phyloP scores from a whole-genome alignment of 2,888 invertebrate species.

The Trichopoda pennipes region DNA sequence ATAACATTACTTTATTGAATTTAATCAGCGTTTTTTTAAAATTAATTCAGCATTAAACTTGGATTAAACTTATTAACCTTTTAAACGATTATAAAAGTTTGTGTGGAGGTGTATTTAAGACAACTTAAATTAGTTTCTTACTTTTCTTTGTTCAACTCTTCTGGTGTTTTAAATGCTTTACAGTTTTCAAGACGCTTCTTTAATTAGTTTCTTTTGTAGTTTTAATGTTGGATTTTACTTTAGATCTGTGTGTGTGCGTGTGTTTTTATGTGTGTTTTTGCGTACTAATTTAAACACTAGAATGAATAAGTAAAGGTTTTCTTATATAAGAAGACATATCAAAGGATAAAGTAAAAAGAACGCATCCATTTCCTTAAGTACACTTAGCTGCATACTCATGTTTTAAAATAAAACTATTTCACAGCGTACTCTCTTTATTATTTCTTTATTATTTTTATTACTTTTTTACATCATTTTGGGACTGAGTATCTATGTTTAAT shows the following conservation, averaged over 20 bases:
- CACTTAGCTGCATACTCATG: not conserved
- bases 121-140: not conserved
- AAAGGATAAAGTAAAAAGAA: slow-evolving; percentile 18
- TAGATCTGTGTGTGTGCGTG: not conserved
- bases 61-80: no score
- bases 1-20: no score
- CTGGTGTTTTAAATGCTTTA: not conserved
- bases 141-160: not conserved
- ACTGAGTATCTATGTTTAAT: slow-evolving; percentile 6
- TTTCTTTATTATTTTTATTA: no score
- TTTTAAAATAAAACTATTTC: slow-evolving; percentile 20
- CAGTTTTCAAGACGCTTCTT: not conserved
- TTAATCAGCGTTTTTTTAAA: no score
- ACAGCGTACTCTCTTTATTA: not conserved
- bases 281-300: not conserved
- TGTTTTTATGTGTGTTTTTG: not conserved
- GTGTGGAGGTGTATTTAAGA: not conserved
- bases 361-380: slow-evolving; percentile 20
- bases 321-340: slow-evolving; percentile 20
- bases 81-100: no score
- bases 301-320: not conserved
- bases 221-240: not conserved
- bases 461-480: not conserved
- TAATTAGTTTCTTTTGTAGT: not conserved
- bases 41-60: no score